Conservation (phyloP, 92 coral and sea anemone species). For the Palythoa grandiflora region DNA sequence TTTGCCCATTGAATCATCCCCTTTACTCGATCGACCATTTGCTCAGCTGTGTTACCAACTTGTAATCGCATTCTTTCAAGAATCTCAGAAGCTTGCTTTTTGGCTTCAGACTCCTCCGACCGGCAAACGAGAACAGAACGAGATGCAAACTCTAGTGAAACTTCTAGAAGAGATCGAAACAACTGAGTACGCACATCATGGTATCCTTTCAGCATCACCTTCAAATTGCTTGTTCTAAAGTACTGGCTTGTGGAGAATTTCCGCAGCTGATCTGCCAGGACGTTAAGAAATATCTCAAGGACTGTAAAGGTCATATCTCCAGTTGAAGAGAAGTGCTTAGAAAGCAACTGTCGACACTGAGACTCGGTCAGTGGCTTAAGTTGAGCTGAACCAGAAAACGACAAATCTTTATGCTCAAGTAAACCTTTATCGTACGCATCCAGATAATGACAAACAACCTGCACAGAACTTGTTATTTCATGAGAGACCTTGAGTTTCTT, state of each 20-base stretch:
- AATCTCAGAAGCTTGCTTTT: conserved; percentile 69
- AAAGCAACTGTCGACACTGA: conserved; percentile 71
- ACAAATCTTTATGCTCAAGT: conserved; percentile 74
- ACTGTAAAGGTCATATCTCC: conserved; percentile 81
- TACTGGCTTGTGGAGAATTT: conserved; percentile 88
- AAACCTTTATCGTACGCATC: conserved; percentile 72
- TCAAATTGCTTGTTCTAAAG: conserved; percentile 77
- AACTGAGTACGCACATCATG: conserved; percentile 86
- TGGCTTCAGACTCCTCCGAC: conserved; percentile 73
- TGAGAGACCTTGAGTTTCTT: conserved; percentile 69
- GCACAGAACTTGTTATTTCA: conserved; percentile 88
- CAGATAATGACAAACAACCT: conserved; percentile 96
- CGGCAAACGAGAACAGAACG: conserved; percentile 88
- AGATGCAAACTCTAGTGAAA: conserved; percentile 91
- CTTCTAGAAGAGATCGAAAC: conserved; percentile 89
- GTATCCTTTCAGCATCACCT: conserved; percentile 71
- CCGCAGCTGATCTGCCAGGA: conserved; percentile 93
- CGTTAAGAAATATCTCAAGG: conserved; percentile 80
- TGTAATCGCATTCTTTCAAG: conserved; percentile 67
- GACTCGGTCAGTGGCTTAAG: conserved; percentile 60
- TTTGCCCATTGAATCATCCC: conserved; percentile 98
- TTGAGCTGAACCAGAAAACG: conserved; percentile 64
- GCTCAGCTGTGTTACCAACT: conserved; percentile 63
- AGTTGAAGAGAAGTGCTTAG: conserved; percentile 75
- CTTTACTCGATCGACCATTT: conserved; percentile 89